phyloP scores from a whole-genome alignment of 2,888 invertebrate species.

The Eugnorisma glareosa region DNA sequence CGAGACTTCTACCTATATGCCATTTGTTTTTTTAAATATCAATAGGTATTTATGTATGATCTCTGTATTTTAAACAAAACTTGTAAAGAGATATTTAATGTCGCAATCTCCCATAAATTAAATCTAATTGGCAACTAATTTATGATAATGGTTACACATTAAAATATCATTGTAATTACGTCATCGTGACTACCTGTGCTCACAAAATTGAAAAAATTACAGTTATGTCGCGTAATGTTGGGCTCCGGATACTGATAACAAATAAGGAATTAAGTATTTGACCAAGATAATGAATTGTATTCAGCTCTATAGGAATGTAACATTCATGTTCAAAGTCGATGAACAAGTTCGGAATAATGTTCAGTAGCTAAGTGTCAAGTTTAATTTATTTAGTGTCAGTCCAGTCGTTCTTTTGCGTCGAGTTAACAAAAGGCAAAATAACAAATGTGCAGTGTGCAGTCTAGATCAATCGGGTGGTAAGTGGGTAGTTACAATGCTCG shows the following conservation, averaged over 20 bases:
- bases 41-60: conserved; percentile 53
- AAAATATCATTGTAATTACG: conserved; percentile 83
- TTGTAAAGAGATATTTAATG: conserved; percentile 72
- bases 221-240: conserved; percentile 62
- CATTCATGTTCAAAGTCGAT: conserved; percentile 51
- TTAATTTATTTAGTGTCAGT: conserved; percentile 70
- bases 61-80: conserved; percentile 63
- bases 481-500: conserved; percentile 76
- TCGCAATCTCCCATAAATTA: conserved; percentile 82
- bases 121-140: conserved; percentile 83
- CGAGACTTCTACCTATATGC: conserved; percentile 33
- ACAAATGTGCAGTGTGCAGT: conserved; percentile 76
- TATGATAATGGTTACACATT: conserved; percentile 85
- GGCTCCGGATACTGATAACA: conserved; percentile 47
- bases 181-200: conserved; percentile 71
- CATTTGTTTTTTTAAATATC: conserved; percentile 56
- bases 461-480: conserved; percentile 73
- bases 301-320: conserved; percentile 45
- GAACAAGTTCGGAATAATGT: conserved; percentile 60
- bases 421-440: conserved; percentile 79
- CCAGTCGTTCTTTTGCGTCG: conserved; percentile 69
- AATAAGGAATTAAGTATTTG: conserved; percentile 56
- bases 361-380: conserved; percentile 66
- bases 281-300: conserved; percentile 42
- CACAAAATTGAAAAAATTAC: conserved; percentile 57